Percentiles rank a stretch among this genome's conserved stretches.
These are phyloP conservation scores for Anagyrus pseudococci DNA, from an alignment of 2,888 invertebrate genomes.

Conservation along the genomic window DNA sequence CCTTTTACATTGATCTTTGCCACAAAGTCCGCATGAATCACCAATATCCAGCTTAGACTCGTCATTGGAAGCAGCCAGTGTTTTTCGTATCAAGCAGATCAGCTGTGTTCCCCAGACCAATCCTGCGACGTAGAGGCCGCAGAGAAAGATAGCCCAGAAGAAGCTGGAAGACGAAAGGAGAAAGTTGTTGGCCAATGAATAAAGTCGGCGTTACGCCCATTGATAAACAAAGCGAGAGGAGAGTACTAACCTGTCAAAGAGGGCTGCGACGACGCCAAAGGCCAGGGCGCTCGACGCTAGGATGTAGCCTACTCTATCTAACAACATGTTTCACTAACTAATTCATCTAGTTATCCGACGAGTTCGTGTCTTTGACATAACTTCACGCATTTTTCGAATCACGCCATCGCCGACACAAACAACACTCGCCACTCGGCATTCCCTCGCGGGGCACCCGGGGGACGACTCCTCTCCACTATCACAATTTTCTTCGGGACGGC, in stretches of 20 bases:
- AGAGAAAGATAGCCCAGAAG: slow-evolving; percentile 46
- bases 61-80: slow-evolving; percentile 42
- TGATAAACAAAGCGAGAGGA: too few relatives aligned
- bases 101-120: slow-evolving; percentile 49
- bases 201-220: too few relatives aligned
- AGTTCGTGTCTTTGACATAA: slow-evolving; percentile 11
- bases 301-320: slow-evolving; percentile 39
- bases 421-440: too few relatives aligned
- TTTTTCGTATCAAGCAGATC: slow-evolving; percentile 43
- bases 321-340: slow-evolving; percentile 34
- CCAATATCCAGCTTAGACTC: slow-evolving; percentile 23
- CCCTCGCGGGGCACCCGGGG: too few relatives aligned
- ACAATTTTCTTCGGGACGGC: too few relatives aligned
- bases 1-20: slow-evolving; percentile 52
- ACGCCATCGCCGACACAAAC: too few relatives aligned
- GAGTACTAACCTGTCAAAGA: slow-evolving; percentile 43
- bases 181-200: too few relatives aligned
- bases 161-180: slow-evolving; percentile 46
- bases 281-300: slow-evolving; percentile 32
- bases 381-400: slow-evolving; percentile 15
- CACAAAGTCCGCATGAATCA: slow-evolving; percentile 52
- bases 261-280: slow-evolving; percentile 32
- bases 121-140: slow-evolving; percentile 46
- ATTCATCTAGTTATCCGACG: slow-evolving; percentile 20
- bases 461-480: too few relatives aligned